These are phyloP conservation scores for Ctenodactylus gundi DNA, from an alignment of 2,113 vertebrate genomes.

Conservation along the genomic window DNA sequence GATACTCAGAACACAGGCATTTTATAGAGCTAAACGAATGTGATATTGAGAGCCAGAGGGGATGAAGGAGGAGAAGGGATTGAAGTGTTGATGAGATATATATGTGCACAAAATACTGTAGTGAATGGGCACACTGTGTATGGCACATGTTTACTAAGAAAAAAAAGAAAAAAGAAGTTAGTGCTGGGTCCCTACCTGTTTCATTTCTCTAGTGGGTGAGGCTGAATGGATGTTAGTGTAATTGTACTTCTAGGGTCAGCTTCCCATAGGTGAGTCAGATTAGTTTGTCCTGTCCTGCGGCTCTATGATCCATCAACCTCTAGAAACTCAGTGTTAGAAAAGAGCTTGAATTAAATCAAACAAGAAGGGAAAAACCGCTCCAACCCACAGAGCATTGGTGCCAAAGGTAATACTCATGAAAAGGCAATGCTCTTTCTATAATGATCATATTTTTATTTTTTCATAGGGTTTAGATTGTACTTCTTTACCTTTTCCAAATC, in stretches of 20 bases:
- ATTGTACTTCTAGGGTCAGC: background rate
- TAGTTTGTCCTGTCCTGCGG: background rate
- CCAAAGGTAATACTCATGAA: background rate
- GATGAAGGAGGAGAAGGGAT: too few relatives aligned
- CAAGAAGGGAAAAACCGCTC: too few relatives aligned
- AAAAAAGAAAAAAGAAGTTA: background rate
- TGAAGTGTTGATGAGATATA: too few relatives aligned
- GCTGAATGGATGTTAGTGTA: background rate
- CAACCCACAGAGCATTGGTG: background rate
- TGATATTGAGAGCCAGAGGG: too few relatives aligned
- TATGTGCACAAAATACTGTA: too few relatives aligned
- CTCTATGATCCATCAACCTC: background rate
- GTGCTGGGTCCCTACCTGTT: background rate
- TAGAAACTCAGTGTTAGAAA: background rate
- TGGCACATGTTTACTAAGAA: too few relatives aligned
- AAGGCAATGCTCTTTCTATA: background rate
- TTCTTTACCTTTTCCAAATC: conserved; percentile 5
- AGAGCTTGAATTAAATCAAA: background rate
- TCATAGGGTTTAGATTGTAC: background rate
- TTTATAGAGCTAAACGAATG: too few relatives aligned
- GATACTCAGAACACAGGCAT: too few relatives aligned
- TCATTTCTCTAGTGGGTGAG: background rate
- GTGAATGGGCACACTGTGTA: too few relatives aligned
- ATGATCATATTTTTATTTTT: background rate
- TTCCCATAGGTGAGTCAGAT: conserved; percentile 7